Conservation (phyloP, 2,888 invertebrate species). For the Melipona bicolor region DNA sequence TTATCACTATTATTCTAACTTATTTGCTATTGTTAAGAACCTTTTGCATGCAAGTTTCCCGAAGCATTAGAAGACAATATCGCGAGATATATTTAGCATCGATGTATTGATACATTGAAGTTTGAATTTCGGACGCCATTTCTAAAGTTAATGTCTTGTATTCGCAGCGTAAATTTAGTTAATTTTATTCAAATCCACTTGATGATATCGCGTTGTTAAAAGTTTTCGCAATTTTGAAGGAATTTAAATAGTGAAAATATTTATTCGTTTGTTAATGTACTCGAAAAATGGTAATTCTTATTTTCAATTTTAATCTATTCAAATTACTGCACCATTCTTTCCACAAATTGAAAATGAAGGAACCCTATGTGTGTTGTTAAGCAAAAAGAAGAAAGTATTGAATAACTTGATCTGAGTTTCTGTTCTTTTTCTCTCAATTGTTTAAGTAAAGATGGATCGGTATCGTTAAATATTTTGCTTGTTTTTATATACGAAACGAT, state of each 20-base stretch:
- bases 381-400: slow-evolving; percentile 13
- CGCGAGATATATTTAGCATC: neutral
- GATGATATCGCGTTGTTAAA: neutral
- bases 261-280: neutral
- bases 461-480: slow-evolving; percentile 53
- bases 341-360: slow-evolving; percentile 1
- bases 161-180: neutral
- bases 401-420: slow-evolving; percentile 42
- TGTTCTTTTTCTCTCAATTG: slow-evolving; percentile 42
- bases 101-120: neutral
- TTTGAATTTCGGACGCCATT: slow-evolving; percentile 16
- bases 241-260: neutral
- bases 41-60: neutral
- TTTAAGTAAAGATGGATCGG: slow-evolving; percentile 42
- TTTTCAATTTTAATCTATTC: neutral
- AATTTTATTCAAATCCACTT: neutral
- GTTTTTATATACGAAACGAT: slow-evolving; percentile 39
- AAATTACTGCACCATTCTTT: neutral
- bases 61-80: neutral
- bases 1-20: neutral
- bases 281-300: neutral
- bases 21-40: neutral
- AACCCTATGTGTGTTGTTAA: slow-evolving; percentile 15
- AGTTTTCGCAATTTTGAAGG: neutral
- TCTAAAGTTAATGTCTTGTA: neutral